Evolutionary conservation across 2,888 invertebrate species (phyloP).

Genomic region (Nymphalis urticae): DNA sequence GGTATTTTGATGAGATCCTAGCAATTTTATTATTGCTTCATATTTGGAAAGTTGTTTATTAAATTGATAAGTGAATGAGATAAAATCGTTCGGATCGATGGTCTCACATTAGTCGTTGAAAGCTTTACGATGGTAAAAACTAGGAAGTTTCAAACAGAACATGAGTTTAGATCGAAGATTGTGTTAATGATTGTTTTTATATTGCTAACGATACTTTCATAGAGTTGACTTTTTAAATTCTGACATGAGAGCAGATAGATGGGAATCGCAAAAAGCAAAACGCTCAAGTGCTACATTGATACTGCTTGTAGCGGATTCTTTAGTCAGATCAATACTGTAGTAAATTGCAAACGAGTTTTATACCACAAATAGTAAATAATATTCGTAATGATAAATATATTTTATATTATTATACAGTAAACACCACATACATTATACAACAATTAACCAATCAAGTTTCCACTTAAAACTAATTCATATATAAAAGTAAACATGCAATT

Average conservation of each 20-base stretch:
- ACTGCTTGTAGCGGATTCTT: neutral
- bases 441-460: too few relatives aligned
- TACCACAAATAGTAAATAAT: too few relatives aligned
- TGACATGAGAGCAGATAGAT: slow-evolving; percentile 25
- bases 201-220: slow-evolving; percentile 36
- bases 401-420: too few relatives aligned
- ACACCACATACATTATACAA: too few relatives aligned
- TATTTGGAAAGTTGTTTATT: slow-evolving; percentile 51
- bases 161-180: slow-evolving; percentile 41
- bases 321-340: neutral
- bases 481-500: too few relatives aligned
- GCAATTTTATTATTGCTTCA: slow-evolving; percentile 55
- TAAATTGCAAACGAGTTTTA: neutral
- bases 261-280: slow-evolving; percentile 12
- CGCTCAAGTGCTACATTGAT: slow-evolving; percentile 19
- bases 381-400: too few relatives aligned
- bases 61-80: slow-evolving; percentile 46
- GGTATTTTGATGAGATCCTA: slow-evolving; percentile 68
- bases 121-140: slow-evolving; percentile 41
- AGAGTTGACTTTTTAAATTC: slow-evolving; percentile 22
- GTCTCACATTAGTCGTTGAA: slow-evolving; percentile 39
- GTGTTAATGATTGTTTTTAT: slow-evolving; percentile 40
- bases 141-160: slow-evolving; percentile 33
- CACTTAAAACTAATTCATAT: too few relatives aligned
- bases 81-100: slow-evolving; percentile 39